A percentile compares a stretch with the other conserved stretches of the same genome.
Conservation (phyloP, 2,888 invertebrate genomes). For the Hypselothyrea guttata region DNA sequence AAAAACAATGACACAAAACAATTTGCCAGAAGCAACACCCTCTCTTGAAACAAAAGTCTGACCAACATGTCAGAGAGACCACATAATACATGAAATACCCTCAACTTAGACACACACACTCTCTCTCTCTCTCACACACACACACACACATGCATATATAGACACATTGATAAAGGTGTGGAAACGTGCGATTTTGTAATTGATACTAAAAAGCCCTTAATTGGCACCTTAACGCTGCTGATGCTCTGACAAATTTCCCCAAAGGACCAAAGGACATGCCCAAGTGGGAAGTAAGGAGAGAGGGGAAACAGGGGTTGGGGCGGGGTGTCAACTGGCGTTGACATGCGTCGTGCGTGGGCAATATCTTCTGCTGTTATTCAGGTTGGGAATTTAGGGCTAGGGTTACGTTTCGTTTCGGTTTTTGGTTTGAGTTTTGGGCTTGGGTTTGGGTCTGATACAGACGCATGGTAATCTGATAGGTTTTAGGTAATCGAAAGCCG, state of each 20-base stretch:
- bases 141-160: constrained; percentile 5
- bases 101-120: constrained; percentile 15
- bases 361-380: not conserved
- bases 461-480: constrained; percentile 58
- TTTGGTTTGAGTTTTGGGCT: constrained; percentile 20
- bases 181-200: constrained; percentile 82
- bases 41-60: constrained; percentile 42
- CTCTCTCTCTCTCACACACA: constrained; percentile 7
- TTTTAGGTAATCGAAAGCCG: constrained; percentile 50
- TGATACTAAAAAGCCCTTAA: constrained; percentile 83
- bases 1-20: constrained; percentile 71
- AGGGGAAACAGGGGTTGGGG: not conserved
- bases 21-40: constrained; percentile 50
- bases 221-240: constrained; percentile 82
- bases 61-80: constrained; percentile 55
- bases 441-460: constrained; percentile 13
- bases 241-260: constrained; percentile 80
- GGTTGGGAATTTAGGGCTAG: no score
- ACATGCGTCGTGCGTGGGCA: constrained; percentile 62
- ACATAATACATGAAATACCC: constrained; percentile 35
- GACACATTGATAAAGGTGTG: constrained; percentile 66
- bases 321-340: constrained; percentile 43
- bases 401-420: constrained; percentile 8
- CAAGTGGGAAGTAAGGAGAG: constrained; percentile 14
- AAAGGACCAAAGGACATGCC: constrained; percentile 61